A percentile compares a stretch with the other conserved stretches of the same genome.
These are phyloP conservation scores for silkworm (Bombyx mori) DNA, from an alignment of 1,140 invertebrate genomes.

Conservation along the genomic window DNA sequence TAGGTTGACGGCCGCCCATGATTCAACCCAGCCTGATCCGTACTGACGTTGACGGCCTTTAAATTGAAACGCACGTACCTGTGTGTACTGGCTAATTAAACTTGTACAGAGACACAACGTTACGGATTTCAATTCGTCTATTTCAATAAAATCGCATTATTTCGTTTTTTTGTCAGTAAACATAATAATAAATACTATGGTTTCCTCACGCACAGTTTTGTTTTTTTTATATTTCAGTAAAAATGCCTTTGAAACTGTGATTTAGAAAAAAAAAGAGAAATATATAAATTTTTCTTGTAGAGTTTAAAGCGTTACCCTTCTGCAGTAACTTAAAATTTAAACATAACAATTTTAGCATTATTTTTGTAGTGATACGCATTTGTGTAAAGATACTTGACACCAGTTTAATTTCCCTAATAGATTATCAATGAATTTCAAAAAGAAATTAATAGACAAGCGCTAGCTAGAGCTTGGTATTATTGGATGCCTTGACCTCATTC, in stretches of 20 bases:
- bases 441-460: constrained; percentile 1
- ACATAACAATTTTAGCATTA: no score
- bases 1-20: constrained; percentile 18
- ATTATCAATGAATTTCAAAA: background rate
- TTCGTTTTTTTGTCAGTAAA: background rate
- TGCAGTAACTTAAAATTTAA: no score
- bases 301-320: no score
- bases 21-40: constrained; percentile 12
- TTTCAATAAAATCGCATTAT: background rate
- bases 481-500: constrained; percentile 20
- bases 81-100: background rate
- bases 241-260: no score
- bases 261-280: no score
- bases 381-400: background rate
- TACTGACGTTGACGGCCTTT: constrained; percentile 3
- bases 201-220: no score
- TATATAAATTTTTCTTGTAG: no score
- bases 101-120: no score
- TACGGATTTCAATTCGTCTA: background rate
- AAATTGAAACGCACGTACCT: background rate
- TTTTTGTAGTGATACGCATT: no score
- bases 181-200: no score
- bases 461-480: background rate
- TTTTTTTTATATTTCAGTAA: no score
- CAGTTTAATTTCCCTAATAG: background rate